These are phyloP conservation scores for Caenorhabditis sp. DNA, from an alignment of 2,888 invertebrate genomes.

Conservation along the genomic window DNA sequence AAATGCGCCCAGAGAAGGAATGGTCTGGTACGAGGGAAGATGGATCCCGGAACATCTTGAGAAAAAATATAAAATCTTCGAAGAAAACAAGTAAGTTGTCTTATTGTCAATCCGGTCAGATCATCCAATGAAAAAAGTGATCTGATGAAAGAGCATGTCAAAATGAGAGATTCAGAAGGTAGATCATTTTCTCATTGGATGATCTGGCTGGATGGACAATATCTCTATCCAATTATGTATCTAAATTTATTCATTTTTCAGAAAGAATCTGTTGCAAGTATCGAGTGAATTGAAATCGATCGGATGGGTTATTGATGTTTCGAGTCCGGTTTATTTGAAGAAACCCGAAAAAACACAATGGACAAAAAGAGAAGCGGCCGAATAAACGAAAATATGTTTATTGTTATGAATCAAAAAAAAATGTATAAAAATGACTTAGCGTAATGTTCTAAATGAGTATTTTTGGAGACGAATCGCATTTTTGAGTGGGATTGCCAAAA, in stretches of 20 bases:
- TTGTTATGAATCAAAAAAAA: too few relatives aligned
- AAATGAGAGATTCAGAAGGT: too few relatives aligned
- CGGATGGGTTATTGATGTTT: constrained; percentile 48
- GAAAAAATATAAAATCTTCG: constrained; percentile 25
- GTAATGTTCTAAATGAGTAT: constrained; percentile 43
- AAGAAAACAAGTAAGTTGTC: constrained; percentile 30
- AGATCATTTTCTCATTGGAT: too few relatives aligned
- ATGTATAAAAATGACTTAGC: constrained; percentile 5
- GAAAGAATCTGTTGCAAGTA: constrained; percentile 37
- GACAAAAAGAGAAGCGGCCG: neutral
- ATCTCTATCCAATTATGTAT: neutral
- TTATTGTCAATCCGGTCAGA: neutral
- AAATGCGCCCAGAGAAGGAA: constrained; percentile 14
- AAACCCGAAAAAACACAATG: constrained; percentile 43
- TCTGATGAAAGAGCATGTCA: too few relatives aligned
- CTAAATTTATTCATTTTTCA: constrained; percentile 16
- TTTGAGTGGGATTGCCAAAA: constrained; percentile 47
- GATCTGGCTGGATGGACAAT: too few relatives aligned
- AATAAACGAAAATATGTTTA: too few relatives aligned
- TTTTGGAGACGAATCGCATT: constrained; percentile 41
- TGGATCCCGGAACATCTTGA: constrained; percentile 23
- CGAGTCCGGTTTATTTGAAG: constrained; percentile 46
- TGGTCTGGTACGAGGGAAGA: constrained; percentile 25
- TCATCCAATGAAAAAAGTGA: too few relatives aligned
- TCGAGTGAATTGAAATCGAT: constrained; percentile 48